Evolutionary conservation across 2,888 invertebrate genomes (phyloP).

Genomic region (Platycheirus albimanus): DNA sequence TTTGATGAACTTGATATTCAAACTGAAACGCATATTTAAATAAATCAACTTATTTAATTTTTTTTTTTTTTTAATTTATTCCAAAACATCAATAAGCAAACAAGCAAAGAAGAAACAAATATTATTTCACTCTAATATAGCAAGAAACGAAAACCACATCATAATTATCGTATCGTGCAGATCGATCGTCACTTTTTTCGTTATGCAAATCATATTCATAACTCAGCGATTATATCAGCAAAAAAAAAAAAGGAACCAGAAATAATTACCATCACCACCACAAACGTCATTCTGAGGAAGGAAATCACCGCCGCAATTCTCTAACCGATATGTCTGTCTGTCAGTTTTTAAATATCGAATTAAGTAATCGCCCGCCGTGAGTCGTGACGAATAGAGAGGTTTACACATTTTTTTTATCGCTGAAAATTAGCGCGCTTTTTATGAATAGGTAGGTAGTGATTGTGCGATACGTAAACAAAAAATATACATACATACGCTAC

Average conservation of each 20-base stretch:
- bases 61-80: too few relatives aligned
- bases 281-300: slow-evolving; percentile 49
- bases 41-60: too few relatives aligned
- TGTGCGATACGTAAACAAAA: not conserved
- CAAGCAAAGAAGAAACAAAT: too few relatives aligned
- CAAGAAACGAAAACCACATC: slow-evolving; percentile 21
- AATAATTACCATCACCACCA: slow-evolving; percentile 13
- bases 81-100: too few relatives aligned
- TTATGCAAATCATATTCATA: slow-evolving; percentile 59
- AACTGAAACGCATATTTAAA: too few relatives aligned
- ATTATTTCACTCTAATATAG: not conserved
- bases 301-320: slow-evolving; percentile 14
- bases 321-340: not conserved
- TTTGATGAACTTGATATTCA: too few relatives aligned
- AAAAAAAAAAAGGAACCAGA: slow-evolving; percentile 11
- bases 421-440: slow-evolving; percentile 20
- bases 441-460: too few relatives aligned
- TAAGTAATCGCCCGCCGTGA: too few relatives aligned
- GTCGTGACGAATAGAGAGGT: slow-evolving; percentile 48
- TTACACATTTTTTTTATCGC: slow-evolving; percentile 32
- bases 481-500: too few relatives aligned
- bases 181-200: slow-evolving; percentile 39
- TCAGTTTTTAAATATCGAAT: slow-evolving; percentile 47
- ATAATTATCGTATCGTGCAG: slow-evolving; percentile 35
- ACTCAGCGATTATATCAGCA: slow-evolving; percentile 56